phyloP scores from a whole-genome alignment of 2,888 invertebrate genomes.

The Euzophera pinguis region DNA sequence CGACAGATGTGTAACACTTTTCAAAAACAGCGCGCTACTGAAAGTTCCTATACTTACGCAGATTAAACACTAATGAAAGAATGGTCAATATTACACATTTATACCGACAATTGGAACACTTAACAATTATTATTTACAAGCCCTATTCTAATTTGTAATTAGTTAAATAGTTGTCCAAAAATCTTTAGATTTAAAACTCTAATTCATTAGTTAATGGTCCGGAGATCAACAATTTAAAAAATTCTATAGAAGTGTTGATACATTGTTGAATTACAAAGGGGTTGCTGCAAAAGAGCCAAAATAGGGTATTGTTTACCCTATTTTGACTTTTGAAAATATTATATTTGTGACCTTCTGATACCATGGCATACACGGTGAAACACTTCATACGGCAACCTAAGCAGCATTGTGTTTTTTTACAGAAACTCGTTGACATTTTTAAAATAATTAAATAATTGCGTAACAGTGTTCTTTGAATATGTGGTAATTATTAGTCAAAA shows the following conservation, averaged over 20 bases:
- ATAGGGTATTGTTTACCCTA: too few relatives aligned
- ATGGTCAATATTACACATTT: constrained; percentile 10
- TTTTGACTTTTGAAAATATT: too few relatives aligned
- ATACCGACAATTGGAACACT: constrained; percentile 11
- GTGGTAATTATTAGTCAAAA: too few relatives aligned
- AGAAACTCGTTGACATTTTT: too few relatives aligned
- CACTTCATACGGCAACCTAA: too few relatives aligned
- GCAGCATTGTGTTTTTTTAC: too few relatives aligned
- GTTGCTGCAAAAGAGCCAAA: background rate
- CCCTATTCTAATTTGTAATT: constrained; percentile 10
- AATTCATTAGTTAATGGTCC: constrained; percentile 6
- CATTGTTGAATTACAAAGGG: constrained; percentile 14
- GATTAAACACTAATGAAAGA: background rate
- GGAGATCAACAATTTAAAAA: constrained; percentile 13
- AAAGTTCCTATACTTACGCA: background rate
- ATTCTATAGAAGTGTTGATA: constrained; percentile 5
- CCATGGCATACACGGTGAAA: too few relatives aligned
- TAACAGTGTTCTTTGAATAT: too few relatives aligned
- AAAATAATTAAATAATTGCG: too few relatives aligned
- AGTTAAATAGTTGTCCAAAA: constrained; percentile 9
- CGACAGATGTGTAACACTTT: too few relatives aligned
- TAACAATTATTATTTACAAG: constrained; percentile 14
- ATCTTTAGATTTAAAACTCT: constrained; percentile 8
- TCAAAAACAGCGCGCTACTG: too few relatives aligned
- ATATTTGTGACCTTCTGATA: too few relatives aligned